Base-by-base conservation (phyloP, 2,113 vertebrate species). In the Falco punctatus region DNA sequence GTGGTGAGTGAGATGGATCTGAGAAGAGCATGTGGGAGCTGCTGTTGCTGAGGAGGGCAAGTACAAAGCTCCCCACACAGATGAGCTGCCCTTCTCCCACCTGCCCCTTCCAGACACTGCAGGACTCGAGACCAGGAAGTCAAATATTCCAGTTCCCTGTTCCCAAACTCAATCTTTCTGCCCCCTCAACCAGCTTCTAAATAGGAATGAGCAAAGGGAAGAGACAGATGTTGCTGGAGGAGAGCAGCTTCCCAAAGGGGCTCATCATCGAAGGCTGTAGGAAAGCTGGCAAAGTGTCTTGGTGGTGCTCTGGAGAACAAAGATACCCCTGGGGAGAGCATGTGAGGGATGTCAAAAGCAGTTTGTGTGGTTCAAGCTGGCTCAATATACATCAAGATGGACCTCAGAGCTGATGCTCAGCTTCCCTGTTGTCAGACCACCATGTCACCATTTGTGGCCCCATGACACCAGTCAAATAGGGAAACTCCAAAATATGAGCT, bases 271-370 rank as follows among this genome's bases (percentile, higher is more conserved):
- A 8, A 65, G 49, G 46, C 51, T 88, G 26, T 23, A 52, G 15
- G 10, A 18, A 66, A 77, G 54, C 20, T 86, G 28, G 3, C 4
- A 2, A 86, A 81, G 18, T 14, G 23, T 38, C 51, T 84, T 46
- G 23, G 9, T 49, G 10, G 8, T 65, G 40, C 26, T 69, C n/a
- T 93, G 58, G 33, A 84, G 49, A 80, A 6, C 33, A 51, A 51
- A 66, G 33, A 17, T 81, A 10, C 3, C 55, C 33, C 40, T 54
- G 24, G 15, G 19, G 10, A 88, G 13, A 74, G 14, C 2, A 33
- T 82, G 1, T 82, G 38, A 75, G 38, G 35, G 27, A 79, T 0
- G 0, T 58, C 0, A 3, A 19, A 92, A 14, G 11, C 2, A 1
- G 5, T 80, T 64, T 83, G 7, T 46, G 9, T 17, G 28, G 44